Evolutionary conservation across 64 coral and sea anemone species (phyloP).

Genomic region (Catalaphyllia jardinei): DNA sequence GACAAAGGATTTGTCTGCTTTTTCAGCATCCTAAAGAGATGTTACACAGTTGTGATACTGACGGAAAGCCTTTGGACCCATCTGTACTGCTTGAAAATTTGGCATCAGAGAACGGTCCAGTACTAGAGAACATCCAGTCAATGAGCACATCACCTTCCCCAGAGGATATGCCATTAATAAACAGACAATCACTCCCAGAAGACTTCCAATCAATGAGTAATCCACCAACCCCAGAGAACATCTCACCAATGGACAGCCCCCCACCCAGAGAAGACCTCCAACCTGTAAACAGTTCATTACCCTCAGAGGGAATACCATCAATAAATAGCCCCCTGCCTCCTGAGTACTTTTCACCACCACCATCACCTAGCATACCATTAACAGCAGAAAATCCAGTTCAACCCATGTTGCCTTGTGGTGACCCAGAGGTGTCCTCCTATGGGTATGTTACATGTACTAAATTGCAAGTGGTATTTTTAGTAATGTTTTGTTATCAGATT

Average conservation of each 20-base stretch:
- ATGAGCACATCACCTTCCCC: too few relatives aligned
- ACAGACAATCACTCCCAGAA: background rate
- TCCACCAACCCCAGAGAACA: slow-evolving; percentile 2
- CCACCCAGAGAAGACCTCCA: background rate
- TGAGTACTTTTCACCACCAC: slow-evolving; percentile 35
- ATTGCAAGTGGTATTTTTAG: background rate
- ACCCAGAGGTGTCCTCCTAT: background rate
- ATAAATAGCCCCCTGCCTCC: slow-evolving; percentile 13
- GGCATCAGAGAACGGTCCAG: too few relatives aligned
- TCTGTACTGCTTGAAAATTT: background rate
- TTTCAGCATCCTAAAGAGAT: background rate
- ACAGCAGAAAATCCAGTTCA: background rate
- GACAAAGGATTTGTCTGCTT: background rate
- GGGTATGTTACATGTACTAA: background rate
- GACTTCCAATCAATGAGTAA: background rate
- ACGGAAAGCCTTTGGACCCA: background rate
- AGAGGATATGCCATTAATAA: background rate
- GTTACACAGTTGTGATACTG: background rate
- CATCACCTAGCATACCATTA: background rate
- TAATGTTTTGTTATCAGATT: too few relatives aligned
- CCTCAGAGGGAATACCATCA: background rate
- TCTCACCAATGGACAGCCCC: background rate
- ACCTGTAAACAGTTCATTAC: background rate
- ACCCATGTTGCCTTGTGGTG: background rate
- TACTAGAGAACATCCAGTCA: background rate